Evolutionary conservation across 1,140 invertebrate species (phyloP), one percentile per base, ranked within the genome.

Genomic region (Onthophagus taurus): DNA sequence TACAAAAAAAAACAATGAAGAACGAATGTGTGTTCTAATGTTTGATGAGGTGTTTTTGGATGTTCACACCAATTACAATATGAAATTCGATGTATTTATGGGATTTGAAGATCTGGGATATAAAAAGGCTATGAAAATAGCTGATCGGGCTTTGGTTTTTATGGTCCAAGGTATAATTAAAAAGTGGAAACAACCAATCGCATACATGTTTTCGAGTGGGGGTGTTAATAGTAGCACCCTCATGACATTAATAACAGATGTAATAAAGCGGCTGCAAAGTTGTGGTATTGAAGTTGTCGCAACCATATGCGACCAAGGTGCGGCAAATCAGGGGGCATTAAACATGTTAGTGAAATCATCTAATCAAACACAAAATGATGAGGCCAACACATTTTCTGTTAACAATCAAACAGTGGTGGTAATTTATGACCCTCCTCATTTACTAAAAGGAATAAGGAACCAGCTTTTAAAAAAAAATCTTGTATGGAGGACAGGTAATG

Each of bases 221-320:
- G 34, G 34, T 19, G 34, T 36, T 12, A 9, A 12, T 4, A 11
- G 17, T 11, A n/a, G 11, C 14, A 24, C 21, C 14, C 26, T 39
- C 21, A 23, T 14, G 21, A 17, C 21, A 39, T 24, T 20, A 24
- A 24, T 39, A 21, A 39, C 8, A 26, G 21, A 39, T 12, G 21
- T 43, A 19, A 43, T 43, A 33, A 19, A 6, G 14, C 30, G 16
- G 6, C 41, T 50, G 8, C 42, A 50, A 14, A 43, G 21, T 18
- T 37, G 48, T 20, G 43, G 45, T 12, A 19, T 53, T 7, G 12
- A 49, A 18, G 30, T 53, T 20, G 26, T 48, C 8, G 48, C 42
- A 4, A 50, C 48, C 16, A 41, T 53, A 18, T 50, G 48, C 31
- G 51, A 53, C 26, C 51, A 53, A 42, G 38, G 38, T 14, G 16